These are phyloP conservation scores for Hypotaenidia okinawae DNA, from an alignment of 2,797 vertebrate genomes.

Conservation along the genomic window DNA sequence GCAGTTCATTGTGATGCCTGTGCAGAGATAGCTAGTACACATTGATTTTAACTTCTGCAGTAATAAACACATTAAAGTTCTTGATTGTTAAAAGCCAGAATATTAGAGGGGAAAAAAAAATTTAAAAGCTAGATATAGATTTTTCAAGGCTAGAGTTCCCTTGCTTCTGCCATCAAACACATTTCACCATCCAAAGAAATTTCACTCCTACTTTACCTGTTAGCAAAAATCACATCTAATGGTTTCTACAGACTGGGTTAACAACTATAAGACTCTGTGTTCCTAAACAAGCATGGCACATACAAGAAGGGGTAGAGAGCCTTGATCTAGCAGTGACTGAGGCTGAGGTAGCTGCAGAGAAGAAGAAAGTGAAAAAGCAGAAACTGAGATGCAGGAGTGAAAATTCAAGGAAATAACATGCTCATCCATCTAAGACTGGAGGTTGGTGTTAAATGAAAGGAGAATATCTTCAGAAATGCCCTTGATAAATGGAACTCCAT, in stretches of 20 bases:
- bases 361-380: background rate
- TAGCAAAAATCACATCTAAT: background rate
- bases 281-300: background rate
- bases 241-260: background rate
- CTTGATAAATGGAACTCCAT: background rate
- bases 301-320: background rate
- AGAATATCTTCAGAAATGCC: conserved; percentile 38
- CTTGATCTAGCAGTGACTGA: background rate
- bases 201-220: background rate
- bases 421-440: background rate
- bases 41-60: conserved; percentile 40
- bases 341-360: background rate
- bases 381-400: background rate
- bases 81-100: background rate
- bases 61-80: conserved; percentile 16
- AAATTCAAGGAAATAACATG: background rate
- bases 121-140: conserved; percentile 3
- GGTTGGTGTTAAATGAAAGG: background rate
- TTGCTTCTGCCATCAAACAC: conserved; percentile 6
- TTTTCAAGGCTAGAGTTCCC: background rate
- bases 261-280: background rate
- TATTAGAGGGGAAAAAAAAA: background rate
- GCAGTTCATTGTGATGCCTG: background rate
- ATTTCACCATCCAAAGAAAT: background rate
- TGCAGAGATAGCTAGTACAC: background rate